phyloP scores from a whole-genome alignment of 2,888 invertebrate genomes.

The Drosophila kanekoi region DNA sequence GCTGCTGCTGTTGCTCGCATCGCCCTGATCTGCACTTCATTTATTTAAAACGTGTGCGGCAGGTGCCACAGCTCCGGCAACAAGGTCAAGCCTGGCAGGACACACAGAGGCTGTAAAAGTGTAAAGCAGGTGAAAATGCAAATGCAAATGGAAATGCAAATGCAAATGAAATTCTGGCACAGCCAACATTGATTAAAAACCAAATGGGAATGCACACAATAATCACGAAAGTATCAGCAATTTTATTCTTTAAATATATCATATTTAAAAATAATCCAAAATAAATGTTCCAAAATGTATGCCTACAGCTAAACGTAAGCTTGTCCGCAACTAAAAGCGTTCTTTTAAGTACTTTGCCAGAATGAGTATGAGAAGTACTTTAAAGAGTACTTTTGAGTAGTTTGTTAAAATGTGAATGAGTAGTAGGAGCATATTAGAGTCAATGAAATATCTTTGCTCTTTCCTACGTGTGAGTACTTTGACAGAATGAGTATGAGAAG shows the following conservation, averaged over 20 bases:
- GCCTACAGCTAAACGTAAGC: too few relatives aligned
- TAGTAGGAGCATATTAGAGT: too few relatives aligned
- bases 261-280: neutral
- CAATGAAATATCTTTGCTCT: too few relatives aligned
- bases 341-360: too few relatives aligned
- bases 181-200: constrained; percentile 58
- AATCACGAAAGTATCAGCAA: constrained; percentile 12
- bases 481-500: too few relatives aligned
- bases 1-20: constrained; percentile 14
- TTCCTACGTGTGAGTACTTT: too few relatives aligned
- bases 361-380: too few relatives aligned
- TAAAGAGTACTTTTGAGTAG: too few relatives aligned
- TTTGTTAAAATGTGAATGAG: too few relatives aligned
- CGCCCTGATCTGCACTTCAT: constrained; percentile 58
- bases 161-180: constrained; percentile 53
- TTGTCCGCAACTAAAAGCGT: too few relatives aligned
- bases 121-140: constrained; percentile 28
- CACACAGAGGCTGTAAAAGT: constrained; percentile 11
- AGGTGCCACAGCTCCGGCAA: constrained; percentile 43
- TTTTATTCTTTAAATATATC: constrained; percentile 18
- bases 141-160: constrained; percentile 39
- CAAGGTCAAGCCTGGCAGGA: constrained; percentile 56
- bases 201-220: constrained; percentile 19
- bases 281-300: too few relatives aligned
- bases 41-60: constrained; percentile 54